Percentiles rank a stretch among this genome's conserved stretches.
Conservation (phyloP, 1,140 invertebrate genomes). For the Hyles euphorbiae region DNA sequence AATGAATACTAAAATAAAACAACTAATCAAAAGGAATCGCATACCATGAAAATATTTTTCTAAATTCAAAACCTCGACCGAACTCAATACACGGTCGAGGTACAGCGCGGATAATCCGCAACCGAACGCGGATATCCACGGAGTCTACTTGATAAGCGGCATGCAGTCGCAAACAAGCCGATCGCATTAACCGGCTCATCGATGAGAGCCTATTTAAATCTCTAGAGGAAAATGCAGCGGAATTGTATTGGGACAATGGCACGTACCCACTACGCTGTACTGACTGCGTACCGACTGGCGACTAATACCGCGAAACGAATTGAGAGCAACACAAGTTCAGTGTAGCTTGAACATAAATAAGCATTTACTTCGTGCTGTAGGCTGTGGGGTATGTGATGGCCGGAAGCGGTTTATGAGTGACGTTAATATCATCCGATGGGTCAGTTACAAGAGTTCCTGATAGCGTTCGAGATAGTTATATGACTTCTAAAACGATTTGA, state of each 20-base stretch:
- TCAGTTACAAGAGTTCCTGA: too few species aligned
- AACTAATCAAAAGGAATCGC: too few species aligned
- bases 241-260: conserved; percentile 35
- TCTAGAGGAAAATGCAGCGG: conserved; percentile 32
- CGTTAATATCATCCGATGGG: too few species aligned
- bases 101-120: not conserved
- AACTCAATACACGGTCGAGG: too few species aligned
- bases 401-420: conserved; percentile 8
- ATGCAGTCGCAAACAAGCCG: conserved; percentile 20
- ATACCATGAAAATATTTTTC: too few species aligned
- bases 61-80: too few species aligned
- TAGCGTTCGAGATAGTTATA: too few species aligned
- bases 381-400: conserved; percentile 19
- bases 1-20: too few species aligned
- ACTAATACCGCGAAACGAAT: conserved; percentile 62
- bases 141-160: conserved; percentile 3
- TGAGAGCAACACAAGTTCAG: conserved; percentile 53
- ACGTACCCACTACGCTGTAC: conserved; percentile 8
- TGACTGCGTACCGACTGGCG: not conserved
- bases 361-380: conserved; percentile 42
- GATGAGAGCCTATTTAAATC: conserved; percentile 38
- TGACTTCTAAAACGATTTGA: too few species aligned
- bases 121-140: not conserved
- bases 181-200: conserved; percentile 31
- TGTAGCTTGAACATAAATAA: conserved; percentile 61